Evolutionary conservation across 2,888 invertebrate genomes (phyloP).

Genomic region (Ophonus ardosiacus): DNA sequence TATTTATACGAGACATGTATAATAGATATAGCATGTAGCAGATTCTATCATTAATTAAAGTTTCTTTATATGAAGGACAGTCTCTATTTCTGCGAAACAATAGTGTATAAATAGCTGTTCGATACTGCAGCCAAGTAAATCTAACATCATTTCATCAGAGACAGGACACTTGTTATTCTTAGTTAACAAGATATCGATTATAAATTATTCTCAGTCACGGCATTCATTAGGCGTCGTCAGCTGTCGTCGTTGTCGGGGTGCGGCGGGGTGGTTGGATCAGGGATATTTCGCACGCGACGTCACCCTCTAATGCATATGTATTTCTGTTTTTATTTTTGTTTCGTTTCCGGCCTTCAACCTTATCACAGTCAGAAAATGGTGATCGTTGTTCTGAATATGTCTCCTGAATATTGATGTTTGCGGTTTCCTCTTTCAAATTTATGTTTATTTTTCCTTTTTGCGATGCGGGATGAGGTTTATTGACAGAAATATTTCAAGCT

Average conservation of each 20-base stretch:
- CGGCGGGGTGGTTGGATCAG: background rate
- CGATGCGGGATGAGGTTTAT: slow-evolving; percentile 2
- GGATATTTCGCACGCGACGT: slow-evolving; percentile 41
- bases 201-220: slow-evolving; percentile 56
- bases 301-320: slow-evolving; percentile 57
- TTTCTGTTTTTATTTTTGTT: slow-evolving; percentile 57
- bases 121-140: slow-evolving; percentile 5
- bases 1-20: background rate
- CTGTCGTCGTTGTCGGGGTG: slow-evolving; percentile 1
- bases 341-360: slow-evolving; percentile 52
- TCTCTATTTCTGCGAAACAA: background rate
- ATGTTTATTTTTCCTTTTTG: slow-evolving; percentile 22
- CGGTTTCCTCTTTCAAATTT: slow-evolving; percentile 51
- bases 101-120: slow-evolving; percentile 24
- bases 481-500: slow-evolving; percentile 38
- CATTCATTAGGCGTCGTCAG: slow-evolving; percentile 54
- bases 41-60: background rate
- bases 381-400: slow-evolving; percentile 52
- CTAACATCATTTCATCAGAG: slow-evolving; percentile 30
- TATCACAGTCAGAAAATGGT: slow-evolving; percentile 53
- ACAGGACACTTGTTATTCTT: slow-evolving; percentile 32
- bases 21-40: background rate
- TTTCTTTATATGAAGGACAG: background rate
- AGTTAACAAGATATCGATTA: slow-evolving; percentile 57
- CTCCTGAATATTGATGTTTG: slow-evolving; percentile 56